Evolutionary conservation across 2,113 vertebrate genomes (phyloP).

Genomic region (Vanacampus margaritifer): DNA sequence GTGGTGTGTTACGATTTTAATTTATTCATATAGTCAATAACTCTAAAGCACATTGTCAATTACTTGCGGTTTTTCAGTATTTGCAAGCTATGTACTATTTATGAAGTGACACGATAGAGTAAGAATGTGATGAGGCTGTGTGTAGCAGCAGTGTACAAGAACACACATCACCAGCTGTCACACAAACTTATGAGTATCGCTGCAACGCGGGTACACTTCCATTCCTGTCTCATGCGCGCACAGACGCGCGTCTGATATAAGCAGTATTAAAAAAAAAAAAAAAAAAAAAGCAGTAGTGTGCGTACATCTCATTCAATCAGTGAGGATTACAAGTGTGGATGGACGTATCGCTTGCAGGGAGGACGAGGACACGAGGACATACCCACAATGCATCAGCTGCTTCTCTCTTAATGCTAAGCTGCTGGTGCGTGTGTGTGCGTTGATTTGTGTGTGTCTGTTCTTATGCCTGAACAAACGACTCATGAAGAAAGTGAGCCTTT

Average conservation of each 20-base stretch:
- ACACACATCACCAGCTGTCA: neutral
- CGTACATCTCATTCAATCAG: conserved; percentile 33
- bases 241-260: neutral
- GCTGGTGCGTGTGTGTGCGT: neutral
- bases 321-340: conserved; percentile 40
- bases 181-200: neutral
- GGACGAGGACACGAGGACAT: conserved; percentile 13
- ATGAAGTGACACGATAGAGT: neutral
- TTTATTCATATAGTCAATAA: neutral
- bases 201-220: too few relatives aligned
- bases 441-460: neutral
- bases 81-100: neutral
- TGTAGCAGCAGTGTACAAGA: neutral
- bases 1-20: too few relatives aligned
- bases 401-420: conserved; percentile 5
- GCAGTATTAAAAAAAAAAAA: conserved; percentile 10
- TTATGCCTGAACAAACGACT: neutral
- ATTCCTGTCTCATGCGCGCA: conserved; percentile 1
- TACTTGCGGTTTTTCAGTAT: neutral
- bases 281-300: conserved; percentile 30
- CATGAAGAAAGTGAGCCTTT: neutral
- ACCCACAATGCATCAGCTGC: conserved; percentile 34
- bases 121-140: neutral
- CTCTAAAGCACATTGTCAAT: neutral
- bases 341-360: conserved; percentile 1